These are phyloP conservation scores for Platypus cylindrus DNA, from an alignment of 2,888 invertebrate species.

Conservation along the genomic window DNA sequence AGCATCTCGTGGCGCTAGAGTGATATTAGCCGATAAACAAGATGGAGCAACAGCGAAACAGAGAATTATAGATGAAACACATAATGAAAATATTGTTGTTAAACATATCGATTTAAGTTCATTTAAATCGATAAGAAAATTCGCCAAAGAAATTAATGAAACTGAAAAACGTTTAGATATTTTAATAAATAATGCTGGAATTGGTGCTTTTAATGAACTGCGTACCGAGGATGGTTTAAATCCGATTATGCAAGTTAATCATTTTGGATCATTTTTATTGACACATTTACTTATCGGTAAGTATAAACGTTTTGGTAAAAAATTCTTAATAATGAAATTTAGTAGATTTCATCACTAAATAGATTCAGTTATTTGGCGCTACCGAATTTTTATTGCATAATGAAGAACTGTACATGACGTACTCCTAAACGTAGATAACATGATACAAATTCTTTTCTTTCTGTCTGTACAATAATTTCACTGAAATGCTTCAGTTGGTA, in stretches of 20 bases:
- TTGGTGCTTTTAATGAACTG: conserved; percentile 35
- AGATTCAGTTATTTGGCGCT: too few relatives aligned
- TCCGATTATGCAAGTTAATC: conserved; percentile 55
- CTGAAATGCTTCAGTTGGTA: too few relatives aligned
- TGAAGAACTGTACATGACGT: too few relatives aligned
- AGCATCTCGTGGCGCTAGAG: conserved; percentile 39
- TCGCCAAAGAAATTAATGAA: conserved; percentile 46
- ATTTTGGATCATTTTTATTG: conserved; percentile 59
- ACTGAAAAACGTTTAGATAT: conserved; percentile 46
- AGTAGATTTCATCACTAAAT: too few relatives aligned
- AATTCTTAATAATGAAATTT: too few relatives aligned
- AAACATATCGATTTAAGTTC: conserved; percentile 44
- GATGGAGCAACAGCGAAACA: conserved; percentile 28
- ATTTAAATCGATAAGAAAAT: conserved; percentile 43
- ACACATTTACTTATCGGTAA: conserved; percentile 49
- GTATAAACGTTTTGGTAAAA: too few relatives aligned
- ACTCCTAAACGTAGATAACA: too few relatives aligned
- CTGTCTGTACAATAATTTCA: too few relatives aligned
- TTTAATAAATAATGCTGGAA: conserved; percentile 50
- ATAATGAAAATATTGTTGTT: conserved; percentile 30
- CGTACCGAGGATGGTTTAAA: conserved; percentile 53
- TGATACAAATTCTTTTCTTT: too few relatives aligned
- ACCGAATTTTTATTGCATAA: background rate
- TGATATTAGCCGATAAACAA: conserved; percentile 39
- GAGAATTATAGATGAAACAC: conserved; percentile 30